phyloP scores from a whole-genome alignment of 2,888 invertebrate species.

The Leptothorax acervorum region DNA sequence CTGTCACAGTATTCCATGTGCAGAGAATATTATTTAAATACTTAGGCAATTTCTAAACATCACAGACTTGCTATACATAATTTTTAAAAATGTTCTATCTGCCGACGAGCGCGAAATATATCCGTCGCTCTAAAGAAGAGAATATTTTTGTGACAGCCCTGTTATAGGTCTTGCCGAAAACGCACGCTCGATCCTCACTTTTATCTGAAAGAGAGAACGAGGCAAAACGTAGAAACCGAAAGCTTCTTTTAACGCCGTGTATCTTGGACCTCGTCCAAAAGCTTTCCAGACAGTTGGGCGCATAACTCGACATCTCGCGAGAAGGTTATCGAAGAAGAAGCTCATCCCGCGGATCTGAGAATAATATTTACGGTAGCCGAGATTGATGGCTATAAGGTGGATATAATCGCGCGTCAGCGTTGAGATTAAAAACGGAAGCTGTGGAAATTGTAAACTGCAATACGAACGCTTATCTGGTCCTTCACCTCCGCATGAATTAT shows the following conservation, averaged over 20 bases:
- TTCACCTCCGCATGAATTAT: neutral
- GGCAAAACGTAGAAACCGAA: constrained; percentile 63
- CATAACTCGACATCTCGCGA: constrained; percentile 74
- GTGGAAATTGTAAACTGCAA: neutral
- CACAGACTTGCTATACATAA: neutral
- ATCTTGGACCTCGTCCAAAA: constrained; percentile 81
- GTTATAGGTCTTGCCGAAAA: constrained; percentile 44
- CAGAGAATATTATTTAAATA: neutral
- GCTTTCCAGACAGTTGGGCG: constrained; percentile 84
- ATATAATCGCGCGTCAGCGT: constrained; percentile 48
- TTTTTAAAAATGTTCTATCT: neutral
- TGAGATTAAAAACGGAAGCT: constrained; percentile 69
- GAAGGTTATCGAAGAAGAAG: constrained; percentile 74
- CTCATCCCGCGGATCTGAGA: constrained; percentile 62
- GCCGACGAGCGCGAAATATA: neutral
- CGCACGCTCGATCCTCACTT: constrained; percentile 32
- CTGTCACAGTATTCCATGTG: neutral
- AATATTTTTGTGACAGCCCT: neutral
- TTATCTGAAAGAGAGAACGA: constrained; percentile 42
- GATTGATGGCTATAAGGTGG: constrained; percentile 44
- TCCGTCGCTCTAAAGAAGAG: neutral
- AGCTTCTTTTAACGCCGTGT: constrained; percentile 62
- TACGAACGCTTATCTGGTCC: neutral
- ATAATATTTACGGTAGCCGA: constrained; percentile 75
- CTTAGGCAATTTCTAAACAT: neutral